Evolutionary conservation across 2,113 vertebrate species (phyloP), one percentile per base, ranked within the genome.

Genomic region (Mustela lutreola): DNA sequence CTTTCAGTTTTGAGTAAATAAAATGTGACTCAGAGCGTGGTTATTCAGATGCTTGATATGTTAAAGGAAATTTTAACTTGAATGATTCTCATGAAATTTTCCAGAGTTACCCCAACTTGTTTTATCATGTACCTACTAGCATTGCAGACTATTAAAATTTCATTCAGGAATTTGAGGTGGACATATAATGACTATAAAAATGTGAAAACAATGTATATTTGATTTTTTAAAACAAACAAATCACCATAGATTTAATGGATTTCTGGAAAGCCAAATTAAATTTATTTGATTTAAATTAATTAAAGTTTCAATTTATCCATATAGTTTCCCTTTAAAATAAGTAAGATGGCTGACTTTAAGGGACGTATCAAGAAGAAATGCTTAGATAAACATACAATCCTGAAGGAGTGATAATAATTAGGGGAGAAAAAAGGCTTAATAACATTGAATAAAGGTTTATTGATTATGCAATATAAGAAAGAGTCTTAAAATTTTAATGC

Each of bases 81-180:
- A 98, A 97, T 98, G 94, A 97, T 96, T 98, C 92, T 98, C 88
- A 92, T 97, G 76, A 97, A 97, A n/a, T 97, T 97, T 95, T 92
- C 56, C 76, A 96, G 15, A 94, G 15, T 96, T 98, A 88, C 85
- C 79, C 92, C 89, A 97, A 81, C 70, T 60, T 97, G 36, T 67
- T 97, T 33, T 94, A 26, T 85, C 33, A 88, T 92, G 70, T 0
- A 22, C 16, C 62, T 94, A 33, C 84, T 83, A 60, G 91, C 19
- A 31, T 95, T 96, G 39, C 91, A 75, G 60, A 83, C 91, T 94
- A 73, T 62, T 95, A 96, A 97, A 91, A 91, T 85, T 97, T 93
- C 65, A 97, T 97, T 98, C 73, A 96, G 84, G 92, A 97, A 76
- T 97, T 0, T 93, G 65, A 93, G 28, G 42, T 83, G 79, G 73